Conservation (phyloP, 2,888 invertebrate species). For the Microdon myrmicae region DNA sequence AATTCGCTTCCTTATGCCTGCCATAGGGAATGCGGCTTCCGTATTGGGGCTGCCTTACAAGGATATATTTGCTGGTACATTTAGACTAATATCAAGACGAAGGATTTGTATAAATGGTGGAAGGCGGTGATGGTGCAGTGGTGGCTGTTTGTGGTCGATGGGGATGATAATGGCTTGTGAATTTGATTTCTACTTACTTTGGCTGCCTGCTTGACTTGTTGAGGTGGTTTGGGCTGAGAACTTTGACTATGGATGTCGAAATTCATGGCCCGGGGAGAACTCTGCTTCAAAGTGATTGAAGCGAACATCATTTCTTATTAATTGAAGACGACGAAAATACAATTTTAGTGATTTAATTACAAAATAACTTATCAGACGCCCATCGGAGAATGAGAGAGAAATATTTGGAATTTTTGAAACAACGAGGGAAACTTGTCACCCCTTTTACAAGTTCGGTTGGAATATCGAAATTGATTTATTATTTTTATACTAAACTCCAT, state of each 20-base stretch:
- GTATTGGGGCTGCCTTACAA: conserved; percentile 39
- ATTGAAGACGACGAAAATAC: conserved; percentile 54
- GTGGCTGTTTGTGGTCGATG: conserved; percentile 48
- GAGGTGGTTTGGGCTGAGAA: conserved; percentile 14
- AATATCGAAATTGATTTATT: conserved; percentile 51
- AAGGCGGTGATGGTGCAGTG: conserved; percentile 14
- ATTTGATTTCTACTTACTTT: conserved; percentile 35
- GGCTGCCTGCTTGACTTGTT: neutral
- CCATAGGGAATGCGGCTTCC: conserved; percentile 34
- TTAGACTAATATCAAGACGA: neutral
- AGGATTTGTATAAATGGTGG: conserved; percentile 26
- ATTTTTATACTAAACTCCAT: conserved; percentile 24
- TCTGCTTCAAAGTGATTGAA: conserved; percentile 50
- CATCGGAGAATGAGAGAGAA: neutral
- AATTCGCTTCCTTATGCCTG: conserved; percentile 27
- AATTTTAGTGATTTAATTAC: conserved; percentile 56
- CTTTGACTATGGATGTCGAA: conserved; percentile 39
- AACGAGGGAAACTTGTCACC: conserved; percentile 19
- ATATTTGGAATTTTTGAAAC: conserved; percentile 27
- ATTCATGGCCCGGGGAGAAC: conserved; percentile 29
- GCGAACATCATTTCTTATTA: conserved; percentile 56
- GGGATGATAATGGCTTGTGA: conserved; percentile 52
- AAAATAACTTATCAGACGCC: conserved; percentile 38
- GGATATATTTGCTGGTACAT: conserved; percentile 12
- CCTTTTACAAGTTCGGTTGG: conserved; percentile 16